Percentiles rank a stretch among this genome's conserved stretches.
These are phyloP conservation scores for Halictus rubicundus DNA, from an alignment of 1,140 invertebrate genomes.

Conservation along the genomic window DNA sequence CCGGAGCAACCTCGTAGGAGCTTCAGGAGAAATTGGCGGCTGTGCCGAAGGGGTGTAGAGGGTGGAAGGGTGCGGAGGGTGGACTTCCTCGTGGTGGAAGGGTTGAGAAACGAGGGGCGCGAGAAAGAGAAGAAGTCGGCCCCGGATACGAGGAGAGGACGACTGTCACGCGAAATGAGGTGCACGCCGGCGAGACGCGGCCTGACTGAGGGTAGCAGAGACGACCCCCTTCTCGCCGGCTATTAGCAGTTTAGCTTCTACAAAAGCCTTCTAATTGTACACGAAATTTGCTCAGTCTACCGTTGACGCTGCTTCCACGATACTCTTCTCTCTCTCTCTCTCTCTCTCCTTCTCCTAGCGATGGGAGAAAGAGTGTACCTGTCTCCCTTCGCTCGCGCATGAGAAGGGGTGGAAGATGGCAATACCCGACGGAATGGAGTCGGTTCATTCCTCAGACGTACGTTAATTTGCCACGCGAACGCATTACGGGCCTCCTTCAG, in stretches of 20 bases:
- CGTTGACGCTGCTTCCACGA: conserved; percentile 62
- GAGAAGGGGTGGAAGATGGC: conserved; percentile 35
- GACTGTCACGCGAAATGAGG: conserved; percentile 76
- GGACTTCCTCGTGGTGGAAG: conserved; percentile 45
- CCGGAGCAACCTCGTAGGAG: conserved; percentile 13
- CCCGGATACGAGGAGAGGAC: conserved; percentile 51
- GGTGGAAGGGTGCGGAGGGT: neutral
- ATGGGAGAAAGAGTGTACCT: conserved; percentile 40
- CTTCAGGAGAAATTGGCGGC: conserved; percentile 46
- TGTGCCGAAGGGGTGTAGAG: conserved; percentile 27
- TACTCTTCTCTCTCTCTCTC: conserved; percentile 44
- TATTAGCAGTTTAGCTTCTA: conserved; percentile 75
- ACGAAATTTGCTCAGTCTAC: conserved; percentile 71
- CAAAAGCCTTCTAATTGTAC: conserved; percentile 78
- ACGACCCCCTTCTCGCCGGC: conserved; percentile 47
- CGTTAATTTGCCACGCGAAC: conserved; percentile 74
- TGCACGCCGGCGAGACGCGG: conserved; percentile 49
- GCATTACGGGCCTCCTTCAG: conserved; percentile 55
- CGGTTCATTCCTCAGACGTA: conserved; percentile 65
- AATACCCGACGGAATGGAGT: conserved; percentile 54
- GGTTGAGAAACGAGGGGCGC: conserved; percentile 43
- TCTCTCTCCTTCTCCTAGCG: neutral
- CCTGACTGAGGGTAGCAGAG: conserved; percentile 30
- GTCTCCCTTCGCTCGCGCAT: neutral
- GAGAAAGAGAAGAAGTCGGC: conserved; percentile 10